phyloP scores from a whole-genome alignment of 2,113 vertebrate species.

The Erinaceus europaeus region DNA sequence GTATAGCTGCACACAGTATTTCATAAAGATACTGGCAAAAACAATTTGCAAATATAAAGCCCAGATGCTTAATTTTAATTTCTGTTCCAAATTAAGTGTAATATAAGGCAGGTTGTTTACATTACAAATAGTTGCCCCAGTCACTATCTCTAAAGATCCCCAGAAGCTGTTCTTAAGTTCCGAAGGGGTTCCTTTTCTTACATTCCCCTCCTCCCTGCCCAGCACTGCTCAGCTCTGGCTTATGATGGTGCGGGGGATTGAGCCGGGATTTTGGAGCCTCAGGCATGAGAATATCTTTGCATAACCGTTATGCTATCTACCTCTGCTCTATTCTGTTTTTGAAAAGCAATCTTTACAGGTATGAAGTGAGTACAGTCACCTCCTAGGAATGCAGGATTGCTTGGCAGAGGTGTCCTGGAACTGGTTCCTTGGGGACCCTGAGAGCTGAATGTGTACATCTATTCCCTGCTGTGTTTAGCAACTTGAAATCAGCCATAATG shows the following conservation, averaged over 20 bases:
- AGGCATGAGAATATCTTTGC: no score
- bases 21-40: conserved; percentile 45
- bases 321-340: no score
- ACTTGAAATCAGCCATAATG: background rate
- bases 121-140: background rate
- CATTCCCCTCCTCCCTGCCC: no score
- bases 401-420: background rate
- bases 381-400: no score
- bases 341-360: background rate
- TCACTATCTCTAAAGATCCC: background rate
- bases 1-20: conserved; percentile 13
- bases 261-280: no score
- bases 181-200: background rate
- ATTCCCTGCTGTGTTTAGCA: background rate
- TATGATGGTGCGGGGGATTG: no score
- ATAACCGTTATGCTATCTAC: no score
- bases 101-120: conserved; percentile 10
- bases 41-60: conserved; percentile 43
- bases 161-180: background rate
- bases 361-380: background rate
- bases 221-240: no score
- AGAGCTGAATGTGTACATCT: rapidly evolving
- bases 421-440: rapidly evolving
- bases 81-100: conserved; percentile 37
- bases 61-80: conserved; percentile 62